Evolutionary conservation across 2,888 invertebrate species (phyloP), one percentile per base, ranked within the genome.

Genomic region (Lepidonotus clava): DNA sequence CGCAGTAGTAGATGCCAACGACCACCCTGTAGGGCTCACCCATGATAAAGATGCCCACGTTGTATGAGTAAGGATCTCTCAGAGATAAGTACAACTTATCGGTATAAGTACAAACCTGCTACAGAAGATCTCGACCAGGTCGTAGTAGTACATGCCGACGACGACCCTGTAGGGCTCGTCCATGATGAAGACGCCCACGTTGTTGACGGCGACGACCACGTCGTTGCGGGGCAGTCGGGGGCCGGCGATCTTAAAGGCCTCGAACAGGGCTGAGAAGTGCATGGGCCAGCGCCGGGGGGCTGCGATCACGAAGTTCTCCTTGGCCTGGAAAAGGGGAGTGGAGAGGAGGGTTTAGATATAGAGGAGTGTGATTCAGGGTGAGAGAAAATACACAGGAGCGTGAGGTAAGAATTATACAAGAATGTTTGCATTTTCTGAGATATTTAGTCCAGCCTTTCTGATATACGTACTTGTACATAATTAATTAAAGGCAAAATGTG

Each of bases 181-280:
- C 84, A 90, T 87, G 38, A 90, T 46, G 85, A 87, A 90, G 51
- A 90, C 34, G 0, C 90, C 90, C 46, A 86, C 46, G 34, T 89
- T 86, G 84, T 86, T 88, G 36, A 90, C 85, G 6, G 89, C 90
- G n/a, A 90, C 51, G 4, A 90, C 89, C 5, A 90, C 87, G 14
- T 90, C 87, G 84, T 89, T 89, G 28, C 67, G 84, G 14, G 88
- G 83, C 28, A 90, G 85, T 5, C 53, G 77, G 2, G 89, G 89
- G 8, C 89, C 89, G 18, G 85, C 28, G 34, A 90, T 83, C n/a
- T 84, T 67, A 46, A 87, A 87, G 14, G 89, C 90, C 86, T 90
- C 90, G 83, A 90, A 90, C 66, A 90, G 46, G 5, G 88, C 90
- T 1, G 88, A 88, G 83, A 90, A 90, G 67, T 90, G 90, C 21